Base-by-base conservation (phyloP, 2,888 invertebrate species). In the Callyntrura guangdongensis region DNA sequence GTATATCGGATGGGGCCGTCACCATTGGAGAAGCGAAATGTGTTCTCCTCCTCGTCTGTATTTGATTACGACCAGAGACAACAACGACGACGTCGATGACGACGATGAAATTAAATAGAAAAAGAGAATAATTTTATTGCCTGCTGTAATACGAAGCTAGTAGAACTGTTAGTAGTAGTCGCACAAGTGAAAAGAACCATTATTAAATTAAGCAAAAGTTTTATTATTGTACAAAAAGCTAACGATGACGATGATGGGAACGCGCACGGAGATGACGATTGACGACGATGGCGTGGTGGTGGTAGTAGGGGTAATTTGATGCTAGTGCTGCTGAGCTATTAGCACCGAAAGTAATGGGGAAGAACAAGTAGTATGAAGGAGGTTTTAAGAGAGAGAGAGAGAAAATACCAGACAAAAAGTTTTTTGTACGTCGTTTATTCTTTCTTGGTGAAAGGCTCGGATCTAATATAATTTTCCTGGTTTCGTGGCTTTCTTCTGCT, bases 1-100 rank as follows among this genome's bases (percentile, higher is more conserved):
- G 95, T 95, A 94, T 96, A 96, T 14, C 96, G 94, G 0, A 96
- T 95, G 1, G 96, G 96, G 0, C 96, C 96, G 89, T 96, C 96
- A 0, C 95, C 95, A 45, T 95, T 94, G 6, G 95, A 93, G 92
- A 96, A 96, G 72, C 94, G 94, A 93, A 96, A 96, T 12, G 94
- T 94, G 88, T 95, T 95, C 0, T 95, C 95, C 17, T 95, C 95
- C 85, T 95, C 95, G 94, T 96, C 96, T 96, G 94, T 12, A 4
- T 12, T 36, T 11, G 11, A 22, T 53, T 12, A 53, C 53, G n/a
- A 14, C 53, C 12, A 14, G 53, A 53, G 25, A 64, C 27, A 47
- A 36, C 1, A 11, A 36, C 9, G 25, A 59, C n/a, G 27, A 56
- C 6, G 36, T 4, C 6, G 36, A 36, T 6, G 36, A 36, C 4